Base-by-base conservation (phyloP, 2,888 invertebrate genomes). In the Nomada goodeniana region DNA sequence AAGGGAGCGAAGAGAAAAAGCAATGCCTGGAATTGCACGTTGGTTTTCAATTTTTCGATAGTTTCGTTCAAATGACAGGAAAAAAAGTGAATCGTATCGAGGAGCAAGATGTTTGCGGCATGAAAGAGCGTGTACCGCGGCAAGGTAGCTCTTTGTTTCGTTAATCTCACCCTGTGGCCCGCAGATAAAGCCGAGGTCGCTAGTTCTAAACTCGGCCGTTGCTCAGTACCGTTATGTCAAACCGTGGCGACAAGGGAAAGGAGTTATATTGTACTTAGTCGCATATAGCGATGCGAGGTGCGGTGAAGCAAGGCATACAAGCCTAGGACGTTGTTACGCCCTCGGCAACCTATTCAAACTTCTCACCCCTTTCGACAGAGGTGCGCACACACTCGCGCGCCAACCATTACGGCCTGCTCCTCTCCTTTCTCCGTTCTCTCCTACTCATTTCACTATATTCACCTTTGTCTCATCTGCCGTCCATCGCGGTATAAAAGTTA, bases 341-440 rank as follows among this genome's bases (percentile, higher is more conserved):
- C 71, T 76, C 76, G 83, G 83, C 81, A 76, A 83, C 80, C 81
- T 85, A 86, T 85, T 88, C 82, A 86, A 86, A 88, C 82, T 82
- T 84, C 82, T 83, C 82, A 69, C 77, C 60, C 82, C 76, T 74
- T 72, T 50, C 57, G 72, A 61, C 73, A 55, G 67, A 65, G 67
- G 61, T 44, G 64, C 53, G 47, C 61, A 72, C 42, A 50, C 44
- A 36, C 64, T 64, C 44, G 59, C 50, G 70, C 74, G 50, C 77
- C 82, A 73, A 82, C 77, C 82, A 79, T 84, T 72, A 74, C 69
- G 53, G 47, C 55, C 55, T 65, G 59, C 52, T 61, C 68, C n/a
- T 55, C 74, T 71, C 44, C 73, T 60, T 63, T 67, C 11, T 44
- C 52, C 61, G 18, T 15, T 47, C 23, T 61, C 52, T 53, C 52